Evolutionary conservation across 2,888 invertebrate genomes (phyloP).

Genomic region (Ectobius pallidus): DNA sequence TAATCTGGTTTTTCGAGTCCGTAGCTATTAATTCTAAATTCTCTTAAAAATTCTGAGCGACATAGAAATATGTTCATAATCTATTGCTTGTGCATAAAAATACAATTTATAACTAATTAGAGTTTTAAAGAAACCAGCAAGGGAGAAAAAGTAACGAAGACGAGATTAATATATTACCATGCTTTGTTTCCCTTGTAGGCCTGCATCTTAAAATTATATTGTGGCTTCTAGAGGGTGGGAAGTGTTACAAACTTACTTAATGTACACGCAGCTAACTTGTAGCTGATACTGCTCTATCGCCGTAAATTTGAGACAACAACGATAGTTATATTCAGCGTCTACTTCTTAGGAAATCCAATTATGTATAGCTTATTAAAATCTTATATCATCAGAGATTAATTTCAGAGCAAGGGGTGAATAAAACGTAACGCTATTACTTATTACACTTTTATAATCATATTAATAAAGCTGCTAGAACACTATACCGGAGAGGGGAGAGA

Average conservation of each 20-base stretch:
- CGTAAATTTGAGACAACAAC: background rate
- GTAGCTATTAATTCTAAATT: no score
- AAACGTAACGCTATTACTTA: slow-evolving; percentile 7
- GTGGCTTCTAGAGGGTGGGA: background rate
- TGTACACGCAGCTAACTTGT: background rate
- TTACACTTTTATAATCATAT: slow-evolving; percentile 9
- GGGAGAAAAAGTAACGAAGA: background rate
- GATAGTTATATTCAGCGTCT: background rate
- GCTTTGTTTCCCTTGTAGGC: no score
- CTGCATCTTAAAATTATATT: no score
- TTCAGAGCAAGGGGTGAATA: background rate
- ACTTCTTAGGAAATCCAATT: slow-evolving; percentile 4
- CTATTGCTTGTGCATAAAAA: no score
- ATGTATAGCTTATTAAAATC: slow-evolving; percentile 15
- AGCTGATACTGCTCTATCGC: background rate
- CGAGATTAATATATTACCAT: background rate
- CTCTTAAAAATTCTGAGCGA: background rate
- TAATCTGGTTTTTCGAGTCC: no score
- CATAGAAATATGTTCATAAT: no score
- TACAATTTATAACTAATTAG: no score
- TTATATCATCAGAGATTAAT: slow-evolving; percentile 13
- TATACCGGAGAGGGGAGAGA: no score
- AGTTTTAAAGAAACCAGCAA: no score
- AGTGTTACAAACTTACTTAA: background rate
- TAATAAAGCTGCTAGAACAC: background rate